These are phyloP conservation scores for Scaptomyza pallida DNA, from an alignment of 1,140 invertebrate genomes.

Conservation along the genomic window DNA sequence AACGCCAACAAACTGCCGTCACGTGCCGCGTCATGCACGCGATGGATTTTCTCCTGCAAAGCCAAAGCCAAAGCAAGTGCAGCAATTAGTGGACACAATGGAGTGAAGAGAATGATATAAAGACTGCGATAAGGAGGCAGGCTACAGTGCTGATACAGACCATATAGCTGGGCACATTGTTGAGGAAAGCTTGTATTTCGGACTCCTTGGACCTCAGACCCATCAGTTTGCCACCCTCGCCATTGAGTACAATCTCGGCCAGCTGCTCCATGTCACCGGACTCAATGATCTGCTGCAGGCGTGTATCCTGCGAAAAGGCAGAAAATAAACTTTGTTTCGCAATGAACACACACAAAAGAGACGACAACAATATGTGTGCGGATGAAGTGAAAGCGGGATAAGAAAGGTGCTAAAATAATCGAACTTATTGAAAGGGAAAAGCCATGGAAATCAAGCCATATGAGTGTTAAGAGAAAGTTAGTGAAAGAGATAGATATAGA, in stretches of 20 bases:
- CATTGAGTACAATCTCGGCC: slow-evolving; percentile 93
- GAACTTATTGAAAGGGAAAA: neutral
- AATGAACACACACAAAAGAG: neutral
- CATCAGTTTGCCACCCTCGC: slow-evolving; percentile 91
- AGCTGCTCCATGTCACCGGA: slow-evolving; percentile 94
- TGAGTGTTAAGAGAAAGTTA: neutral
- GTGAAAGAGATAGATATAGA: slow-evolving; percentile 2
- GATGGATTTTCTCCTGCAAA: slow-evolving; percentile 93
- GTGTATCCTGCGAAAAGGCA: slow-evolving; percentile 84
- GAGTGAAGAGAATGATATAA: slow-evolving; percentile 14
- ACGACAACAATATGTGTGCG: slow-evolving; percentile 3
- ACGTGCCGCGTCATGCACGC: slow-evolving; percentile 93
- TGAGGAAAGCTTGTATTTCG: slow-evolving; percentile 94
- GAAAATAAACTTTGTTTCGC: slow-evolving; percentile 18
- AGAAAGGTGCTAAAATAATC: neutral
- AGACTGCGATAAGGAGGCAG: slow-evolving; percentile 20
- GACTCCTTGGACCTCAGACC: slow-evolving; percentile 89
- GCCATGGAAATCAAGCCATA: neutral
- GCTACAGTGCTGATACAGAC: slow-evolving; percentile 84
- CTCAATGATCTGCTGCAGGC: slow-evolving; percentile 87
- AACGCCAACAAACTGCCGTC: slow-evolving; percentile 93
- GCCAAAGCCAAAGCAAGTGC: slow-evolving; percentile 4
- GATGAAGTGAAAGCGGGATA: slow-evolving; percentile 31
- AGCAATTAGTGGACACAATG: slow-evolving; percentile 16
- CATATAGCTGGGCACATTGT: slow-evolving; percentile 95